Conservation (phyloP, 2,888 invertebrate species). For the Chrysolina haemoptera region DNA sequence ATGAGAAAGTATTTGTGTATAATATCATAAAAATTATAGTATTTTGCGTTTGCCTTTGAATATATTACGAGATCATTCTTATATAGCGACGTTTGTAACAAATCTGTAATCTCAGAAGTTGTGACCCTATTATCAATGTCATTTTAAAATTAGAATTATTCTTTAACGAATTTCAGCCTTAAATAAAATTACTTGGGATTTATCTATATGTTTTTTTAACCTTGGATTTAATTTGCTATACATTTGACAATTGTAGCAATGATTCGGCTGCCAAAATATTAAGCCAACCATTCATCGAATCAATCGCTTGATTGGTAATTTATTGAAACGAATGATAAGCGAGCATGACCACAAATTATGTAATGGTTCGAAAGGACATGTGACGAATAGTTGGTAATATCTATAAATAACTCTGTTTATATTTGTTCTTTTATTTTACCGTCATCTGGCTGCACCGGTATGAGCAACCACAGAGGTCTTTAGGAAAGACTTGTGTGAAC, state of each 20-base stretch:
- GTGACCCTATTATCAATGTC: slow-evolving; percentile 8
- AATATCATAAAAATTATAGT: too few relatives aligned
- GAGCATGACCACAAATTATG: neutral
- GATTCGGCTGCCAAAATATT: slow-evolving; percentile 6
- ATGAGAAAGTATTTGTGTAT: too few relatives aligned
- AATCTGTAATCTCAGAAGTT: neutral
- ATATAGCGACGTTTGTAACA: neutral
- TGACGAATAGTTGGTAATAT: neutral
- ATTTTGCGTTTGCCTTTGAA: too few relatives aligned
- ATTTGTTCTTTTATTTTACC: neutral
- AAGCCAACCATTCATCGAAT: neutral
- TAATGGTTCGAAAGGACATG: neutral
- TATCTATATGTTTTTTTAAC: slow-evolving; percentile 26
- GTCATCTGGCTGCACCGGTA: too few relatives aligned
- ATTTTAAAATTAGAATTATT: neutral
- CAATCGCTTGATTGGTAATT: slow-evolving; percentile 5
- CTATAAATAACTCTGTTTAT: neutral
- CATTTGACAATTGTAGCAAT: slow-evolving; percentile 1
- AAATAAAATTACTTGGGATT: neutral
- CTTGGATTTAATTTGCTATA: slow-evolving; percentile 21
- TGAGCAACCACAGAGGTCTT: neutral
- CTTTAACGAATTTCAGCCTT: slow-evolving; percentile 8
- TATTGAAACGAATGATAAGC: neutral
- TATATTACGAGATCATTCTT: neutral
- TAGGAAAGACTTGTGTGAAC: neutral